A percentile compares a stretch with the other conserved stretches of the same genome.
These are phyloP conservation scores for Idris sp. DNA, from an alignment of 1,140 invertebrate species.

Conservation along the genomic window DNA sequence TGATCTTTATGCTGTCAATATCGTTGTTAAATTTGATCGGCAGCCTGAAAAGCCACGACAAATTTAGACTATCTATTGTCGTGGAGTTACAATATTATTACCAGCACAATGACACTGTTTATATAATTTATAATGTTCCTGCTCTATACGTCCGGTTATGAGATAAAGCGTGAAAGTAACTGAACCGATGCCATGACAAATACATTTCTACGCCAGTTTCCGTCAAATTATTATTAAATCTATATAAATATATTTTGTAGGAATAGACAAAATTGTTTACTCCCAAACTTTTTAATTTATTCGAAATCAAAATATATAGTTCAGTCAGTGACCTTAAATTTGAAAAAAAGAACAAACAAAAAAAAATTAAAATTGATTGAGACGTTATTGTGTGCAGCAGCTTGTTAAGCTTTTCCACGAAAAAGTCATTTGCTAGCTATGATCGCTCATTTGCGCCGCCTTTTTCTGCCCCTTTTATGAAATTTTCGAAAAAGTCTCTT, in stretches of 20 bases:
- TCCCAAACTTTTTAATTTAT: too few species aligned
- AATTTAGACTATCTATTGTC: slow-evolving; percentile 48
- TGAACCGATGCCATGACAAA: slow-evolving; percentile 49
- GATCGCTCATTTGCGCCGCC: neutral
- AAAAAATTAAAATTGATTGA: too few species aligned
- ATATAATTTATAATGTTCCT: slow-evolving; percentile 46
- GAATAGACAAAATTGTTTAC: too few species aligned
- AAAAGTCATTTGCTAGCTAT: slow-evolving; percentile 16
- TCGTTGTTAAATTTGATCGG: too few species aligned
- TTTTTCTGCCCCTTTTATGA: slow-evolving; percentile 4
- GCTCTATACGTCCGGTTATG: slow-evolving; percentile 39
- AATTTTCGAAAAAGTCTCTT: slow-evolving; percentile 37
- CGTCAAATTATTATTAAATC: too few species aligned
- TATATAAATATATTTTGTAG: too few species aligned
- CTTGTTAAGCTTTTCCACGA: neutral
- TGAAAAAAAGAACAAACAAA: too few species aligned
- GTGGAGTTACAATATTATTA: slow-evolving; percentile 34
- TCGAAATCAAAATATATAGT: too few species aligned
- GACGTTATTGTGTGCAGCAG: too few species aligned
- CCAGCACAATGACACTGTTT: slow-evolving; percentile 38
- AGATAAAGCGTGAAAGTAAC: slow-evolving; percentile 52
- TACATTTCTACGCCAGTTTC: slow-evolving; percentile 20
- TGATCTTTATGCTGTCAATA: too few species aligned
- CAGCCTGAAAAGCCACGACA: too few species aligned
- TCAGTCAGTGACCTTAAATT: too few species aligned